Base-by-base conservation (phyloP, 2,888 invertebrate species). In the Atrina japonica region DNA sequence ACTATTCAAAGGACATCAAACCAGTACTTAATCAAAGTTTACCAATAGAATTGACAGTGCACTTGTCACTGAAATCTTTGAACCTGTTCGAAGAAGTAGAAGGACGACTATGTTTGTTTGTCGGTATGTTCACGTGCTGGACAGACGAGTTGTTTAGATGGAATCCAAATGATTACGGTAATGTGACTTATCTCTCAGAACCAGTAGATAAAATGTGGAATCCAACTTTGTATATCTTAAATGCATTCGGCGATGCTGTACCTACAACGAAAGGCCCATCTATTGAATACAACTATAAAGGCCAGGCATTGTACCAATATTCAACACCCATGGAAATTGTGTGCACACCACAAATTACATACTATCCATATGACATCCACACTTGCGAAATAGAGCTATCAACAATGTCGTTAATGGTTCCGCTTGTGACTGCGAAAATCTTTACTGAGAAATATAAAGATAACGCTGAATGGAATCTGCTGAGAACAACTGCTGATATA, bases 111-210 rank as follows among this genome's bases (percentile, higher is more conserved):
- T 18, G 30, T n/a, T 14, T 55, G n/a, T 18, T 25, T 7, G 30
- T 18, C 9, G 55, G 30, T 6, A n/a, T 55, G 9, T 5, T 11
- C 5, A 35, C 23, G 16, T 30, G 9, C 11, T 55, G 55, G 55
- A 55, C 55, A 2, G 55, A 55, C 18, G 30, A 29, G 30, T n/a
- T 18, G 18, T 55, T 55, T 16, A 35, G 11, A n/a, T 55, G 55
- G 55, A 55, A 29, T 9, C 30, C 55, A 30, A 55, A 16, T 9
- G 40, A 55, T 18, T 55, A 55, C 35, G 53, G 53, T 14, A 55
- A 55, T 30, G n/a, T 18, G 30, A 23, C 16, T 5, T 3, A 18
- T 30, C 9, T 55, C 11, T 9, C 9, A n/a, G 7, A 30, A 9
- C 35, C 30, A 18, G n/a, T 21, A n/a, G 30, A 16, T 3, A 21